Base-by-base conservation (phyloP, 1,140 invertebrate species). In the Trichomalopsis sarcophagae region DNA sequence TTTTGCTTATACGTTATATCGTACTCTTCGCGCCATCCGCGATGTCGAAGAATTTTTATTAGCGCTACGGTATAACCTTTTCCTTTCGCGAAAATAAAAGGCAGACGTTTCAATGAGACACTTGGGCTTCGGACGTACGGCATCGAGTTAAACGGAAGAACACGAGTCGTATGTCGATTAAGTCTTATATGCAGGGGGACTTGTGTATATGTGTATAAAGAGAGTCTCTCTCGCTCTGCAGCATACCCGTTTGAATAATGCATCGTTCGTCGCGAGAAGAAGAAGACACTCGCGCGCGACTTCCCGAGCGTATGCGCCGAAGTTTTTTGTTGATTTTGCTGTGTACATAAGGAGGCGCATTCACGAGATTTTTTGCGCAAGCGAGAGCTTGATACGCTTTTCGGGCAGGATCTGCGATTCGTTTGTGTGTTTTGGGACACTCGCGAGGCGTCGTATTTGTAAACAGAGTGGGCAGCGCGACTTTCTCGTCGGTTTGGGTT, bases 1-100 rank as follows among this genome's bases (percentile, higher is more conserved):
- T 84, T 79, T 86, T 80, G 83, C 40, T 86, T 36, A 36, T 36
- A 36, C 33, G 33, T 36, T 36, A 36, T 36, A 6, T 36, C 78
- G 84, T 83, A 71, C 40, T 7, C 50, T 75, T 80, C 55, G 85
- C n/a, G 66, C 36, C 50, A 62, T 84, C 5, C 5, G 40, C 40
- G 40, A 44, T 7, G 40, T 44, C 40, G 40, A 44, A 10, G 30
- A 30, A 14, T 21, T 75, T 75, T 75, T 44, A 13, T 44, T 75
- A 17, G 69, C 33, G 69, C 13, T 6, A n/a, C 62, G 5, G 62
- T 11, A 27, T 27, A 66, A n/a, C 14, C 21, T 17, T n/a, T n/a
- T 66, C 21, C 11, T 62, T n/a, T n/a, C 11, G 62, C 62, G n/a
- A 66, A 66, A 66, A 66, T 17, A 66, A 66, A n/a, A 71, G 5